Evolutionary conservation across 2,113 vertebrate species (phyloP).

Genomic region (Bufo gargarizans): DNA sequence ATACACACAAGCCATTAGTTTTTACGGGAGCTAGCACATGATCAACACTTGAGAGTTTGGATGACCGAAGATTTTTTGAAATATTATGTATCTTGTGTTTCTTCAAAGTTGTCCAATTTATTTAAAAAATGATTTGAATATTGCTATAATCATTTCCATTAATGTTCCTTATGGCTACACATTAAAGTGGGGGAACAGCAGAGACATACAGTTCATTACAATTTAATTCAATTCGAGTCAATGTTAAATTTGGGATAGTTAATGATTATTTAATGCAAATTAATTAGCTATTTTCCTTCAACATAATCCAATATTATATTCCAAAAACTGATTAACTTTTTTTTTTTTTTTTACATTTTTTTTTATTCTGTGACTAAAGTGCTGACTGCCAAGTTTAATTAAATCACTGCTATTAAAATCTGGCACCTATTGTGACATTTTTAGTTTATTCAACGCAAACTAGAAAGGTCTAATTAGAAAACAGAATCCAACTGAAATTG

Average conservation of each 20-base stretch:
- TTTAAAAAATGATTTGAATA: slow-evolving; percentile 16
- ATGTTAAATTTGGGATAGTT: slow-evolving; percentile 56
- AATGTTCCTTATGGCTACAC: slow-evolving; percentile 16
- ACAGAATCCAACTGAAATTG: slow-evolving; percentile 42
- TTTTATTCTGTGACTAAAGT: slow-evolving; percentile 53
- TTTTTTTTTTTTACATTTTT: slow-evolving; percentile 44
- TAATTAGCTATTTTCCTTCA: slow-evolving; percentile 58
- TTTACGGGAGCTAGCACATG: neutral
- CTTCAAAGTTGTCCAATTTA: neutral
- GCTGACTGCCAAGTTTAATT: slow-evolving; percentile 57
- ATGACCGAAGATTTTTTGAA: neutral
- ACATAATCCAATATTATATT: slow-evolving; percentile 58
- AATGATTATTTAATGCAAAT: slow-evolving; percentile 58
- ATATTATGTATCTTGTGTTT: neutral
- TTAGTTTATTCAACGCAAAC: slow-evolving; percentile 50
- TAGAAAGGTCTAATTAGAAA: slow-evolving; percentile 56
- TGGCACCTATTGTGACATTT: slow-evolving; percentile 59
- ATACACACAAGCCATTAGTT: neutral
- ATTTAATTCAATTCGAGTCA: neutral
- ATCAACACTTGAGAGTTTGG: neutral
- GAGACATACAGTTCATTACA: slow-evolving; percentile 51
- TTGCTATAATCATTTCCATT: slow-evolving; percentile 23
- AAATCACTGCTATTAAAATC: slow-evolving; percentile 57
- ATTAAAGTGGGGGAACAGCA: neutral
- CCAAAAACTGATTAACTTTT: slow-evolving; percentile 58